A percentile compares a stretch with the other conserved stretches of the same genome.
phyloP scores from a whole-genome alignment of 2,113 vertebrate species.

The Pachycephala philippinensis region DNA sequence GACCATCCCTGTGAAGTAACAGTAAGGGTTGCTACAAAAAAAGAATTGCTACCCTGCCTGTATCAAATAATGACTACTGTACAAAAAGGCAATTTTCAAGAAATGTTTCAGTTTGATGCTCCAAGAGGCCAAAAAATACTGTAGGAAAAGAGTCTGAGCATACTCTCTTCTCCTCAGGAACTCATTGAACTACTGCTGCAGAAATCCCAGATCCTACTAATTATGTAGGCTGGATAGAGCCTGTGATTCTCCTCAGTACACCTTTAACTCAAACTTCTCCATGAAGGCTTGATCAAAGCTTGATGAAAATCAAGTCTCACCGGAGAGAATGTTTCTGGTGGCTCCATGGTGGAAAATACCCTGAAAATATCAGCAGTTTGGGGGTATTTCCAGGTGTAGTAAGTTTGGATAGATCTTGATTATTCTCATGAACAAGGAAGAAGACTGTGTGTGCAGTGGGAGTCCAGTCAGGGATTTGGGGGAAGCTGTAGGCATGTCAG shows the following conservation, averaged over 20 bases:
- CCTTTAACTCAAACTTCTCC: neutral
- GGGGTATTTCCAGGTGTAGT: neutral
- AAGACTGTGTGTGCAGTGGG: neutral
- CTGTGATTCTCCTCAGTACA: neutral
- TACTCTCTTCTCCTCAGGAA: neutral
- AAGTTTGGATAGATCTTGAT: neutral
- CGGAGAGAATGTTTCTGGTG: neutral
- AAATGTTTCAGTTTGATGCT: neutral
- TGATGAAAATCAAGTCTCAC: neutral
- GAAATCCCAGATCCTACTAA: neutral
- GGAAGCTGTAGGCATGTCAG: rapidly evolving
- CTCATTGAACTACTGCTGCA: neutral
- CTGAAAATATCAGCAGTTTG: neutral
- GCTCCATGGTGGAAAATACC: neutral
- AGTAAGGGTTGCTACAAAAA: neutral
- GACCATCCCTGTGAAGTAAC: neutral
- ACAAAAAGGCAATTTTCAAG: neutral
- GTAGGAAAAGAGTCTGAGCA: neutral
- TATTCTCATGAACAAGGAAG: neutral
- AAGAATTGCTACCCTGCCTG: neutral
- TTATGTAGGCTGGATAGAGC: neutral
- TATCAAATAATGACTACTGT: neutral
- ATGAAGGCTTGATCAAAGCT: neutral
- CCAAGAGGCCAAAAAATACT: neutral
- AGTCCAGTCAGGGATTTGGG: neutral